These are phyloP conservation scores for Zosterops pallidus DNA, from an alignment of 2,113 vertebrate species.

Conservation along the genomic window DNA sequence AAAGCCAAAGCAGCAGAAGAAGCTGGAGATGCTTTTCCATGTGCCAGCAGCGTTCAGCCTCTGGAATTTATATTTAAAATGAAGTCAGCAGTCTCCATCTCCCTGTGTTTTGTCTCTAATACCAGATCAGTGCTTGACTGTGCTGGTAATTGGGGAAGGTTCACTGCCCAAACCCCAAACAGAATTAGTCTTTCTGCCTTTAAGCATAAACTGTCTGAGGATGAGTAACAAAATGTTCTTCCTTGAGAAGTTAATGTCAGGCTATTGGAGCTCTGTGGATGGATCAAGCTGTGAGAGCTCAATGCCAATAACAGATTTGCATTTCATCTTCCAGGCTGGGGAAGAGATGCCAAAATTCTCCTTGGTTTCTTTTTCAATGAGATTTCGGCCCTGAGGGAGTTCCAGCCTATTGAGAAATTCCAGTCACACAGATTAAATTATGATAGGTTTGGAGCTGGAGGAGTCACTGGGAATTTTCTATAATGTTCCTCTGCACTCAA, in stretches of 20 bases:
- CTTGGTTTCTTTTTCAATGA: conserved; percentile 43
- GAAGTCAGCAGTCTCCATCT: background rate
- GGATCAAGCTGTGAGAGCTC: conserved; percentile 40
- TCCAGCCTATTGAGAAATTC: conserved; percentile 30
- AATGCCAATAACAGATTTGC: conserved; percentile 54
- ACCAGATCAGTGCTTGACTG: background rate
- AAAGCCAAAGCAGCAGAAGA: background rate
- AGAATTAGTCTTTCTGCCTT: conserved; percentile 14
- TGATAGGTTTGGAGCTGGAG: background rate
- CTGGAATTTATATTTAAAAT: background rate
- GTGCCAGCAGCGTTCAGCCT: background rate
- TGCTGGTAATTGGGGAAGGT: background rate
- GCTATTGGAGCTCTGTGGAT: conserved; percentile 32
- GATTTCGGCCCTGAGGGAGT: conserved; percentile 8
- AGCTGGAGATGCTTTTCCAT: background rate
- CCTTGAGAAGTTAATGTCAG: conserved; percentile 48
- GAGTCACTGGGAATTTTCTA: conserved; percentile 8
- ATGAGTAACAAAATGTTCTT: conserved; percentile 54
- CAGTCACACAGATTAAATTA: background rate
- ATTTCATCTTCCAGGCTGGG: conserved; percentile 34
- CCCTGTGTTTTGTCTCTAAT: background rate
- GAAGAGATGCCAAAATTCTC: conserved; percentile 33
- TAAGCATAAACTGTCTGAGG: conserved; percentile 7
- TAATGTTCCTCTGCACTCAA: background rate
- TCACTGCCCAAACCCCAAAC: background rate